Base-by-base conservation (phyloP, 2,797 vertebrate genomes). In the Girardinus metallicus region DNA sequence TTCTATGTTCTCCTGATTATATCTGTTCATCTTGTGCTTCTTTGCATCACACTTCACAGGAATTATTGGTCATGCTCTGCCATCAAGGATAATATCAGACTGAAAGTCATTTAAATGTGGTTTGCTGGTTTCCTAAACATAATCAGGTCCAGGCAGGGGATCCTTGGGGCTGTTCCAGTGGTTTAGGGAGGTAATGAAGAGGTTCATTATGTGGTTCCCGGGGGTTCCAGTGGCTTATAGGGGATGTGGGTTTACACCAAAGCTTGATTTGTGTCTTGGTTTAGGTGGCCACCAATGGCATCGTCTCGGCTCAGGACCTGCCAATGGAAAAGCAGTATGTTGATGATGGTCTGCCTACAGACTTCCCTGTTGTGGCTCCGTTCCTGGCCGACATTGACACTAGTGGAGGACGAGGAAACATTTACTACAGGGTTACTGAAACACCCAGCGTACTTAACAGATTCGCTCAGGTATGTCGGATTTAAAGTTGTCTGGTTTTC, bases 311-410 rank as follows among this genome's bases (percentile, higher is more conserved):
- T 73, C 97, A 98, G 90, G 97, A 99, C 91, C 96, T 99, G 82
- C 98, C 98, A 18, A 97, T 97, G 94, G 98, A 99, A 89, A 99
- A 97, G 82, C 97, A 99, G 77, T 99, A 99, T 5, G 98, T 99
- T 4, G 97, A 99, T 15, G 97, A 99, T 0, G 96, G 96, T 77
- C 97, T 99, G 83, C 98, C 98, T 36, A 99, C 97, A 0, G 98
- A 99, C 86, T 99, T 99, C 92, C 98, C 98, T 0, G 97, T 95
- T 76, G 94, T 99, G 11, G 98, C 97, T 0, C 97, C 98, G 1
- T 99, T 99, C 92, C 94, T 99, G 75, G 96, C 98, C 0, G 98
- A 99, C 92, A 95, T 99, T 0, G 98, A 99, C 95, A 99, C 98
- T 51, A 98, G 97, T 0, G 87, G 90, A 0, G 96, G 95, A 75